Base-by-base conservation (phyloP, 2,113 vertebrate species). In the Oreochromis niloticus region DNA sequence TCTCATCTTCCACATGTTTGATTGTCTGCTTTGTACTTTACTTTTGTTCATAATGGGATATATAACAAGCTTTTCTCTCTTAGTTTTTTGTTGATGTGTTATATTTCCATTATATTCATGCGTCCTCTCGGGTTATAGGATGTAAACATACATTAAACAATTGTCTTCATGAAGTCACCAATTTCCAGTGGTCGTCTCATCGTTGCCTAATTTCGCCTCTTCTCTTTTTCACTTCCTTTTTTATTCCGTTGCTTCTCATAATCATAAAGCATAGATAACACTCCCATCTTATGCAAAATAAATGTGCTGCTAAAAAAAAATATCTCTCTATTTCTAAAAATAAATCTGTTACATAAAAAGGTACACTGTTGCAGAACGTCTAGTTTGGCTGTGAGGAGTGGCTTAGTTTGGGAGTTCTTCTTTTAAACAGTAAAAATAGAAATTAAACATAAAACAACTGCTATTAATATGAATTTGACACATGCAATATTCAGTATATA, bases 271-370 rank as follows among this genome's bases (percentile, higher is more conserved):
- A 82, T 32, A 87, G 87, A 88, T 63, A 86, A 87, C 80, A 78
- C 83, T 57, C 52, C 61, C 24, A 80, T 85, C 85, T 85, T 83
- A 82, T 90, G 85, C 82, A 92, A 91, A 94, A 93, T 84, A 52
- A 87, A 92, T 85, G 81, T 84, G 56, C 89, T 86, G 85, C 81
- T 85, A 75, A 78, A 92, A 91, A 71, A 85, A 85, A 84, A 86
- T 30, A 85, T 87, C 80, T 81, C 13, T 79, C 50, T 61, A 43
- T 30, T 61, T 87, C 89, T 93, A 93, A 93, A 93, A 93, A 92
- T 91, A 92, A n/a, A 93, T 85, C 34, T 52, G 85, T 89, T 91
- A 91, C 83, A 93, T 92, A 92, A 86, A 92, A 86, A 87, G 78
- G 59, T 9, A 52, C 79, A 59, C 14, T 79, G 48, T 78, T 85